Conservation (phyloP, 2,888 invertebrate genomes). For the Mesorhabditis sp. region DNA sequence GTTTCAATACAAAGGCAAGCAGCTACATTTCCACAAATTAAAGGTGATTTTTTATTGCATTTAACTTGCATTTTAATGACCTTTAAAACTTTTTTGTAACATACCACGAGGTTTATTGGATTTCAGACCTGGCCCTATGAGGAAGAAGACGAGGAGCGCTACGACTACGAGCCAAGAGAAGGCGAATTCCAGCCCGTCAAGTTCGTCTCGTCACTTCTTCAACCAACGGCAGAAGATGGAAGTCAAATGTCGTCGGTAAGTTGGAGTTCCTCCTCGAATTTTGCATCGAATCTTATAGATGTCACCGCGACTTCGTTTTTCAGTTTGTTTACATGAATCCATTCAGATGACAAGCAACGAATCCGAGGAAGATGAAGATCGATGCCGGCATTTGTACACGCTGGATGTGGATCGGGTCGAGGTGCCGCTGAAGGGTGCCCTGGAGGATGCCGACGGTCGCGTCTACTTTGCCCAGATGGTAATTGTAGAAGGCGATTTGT, state of each 20-base stretch:
- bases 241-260: neutral
- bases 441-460: slow-evolving; percentile 21
- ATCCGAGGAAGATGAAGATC: slow-evolving; percentile 21
- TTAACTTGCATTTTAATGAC: neutral
- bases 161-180: slow-evolving; percentile 71
- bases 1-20: slow-evolving; percentile 81
- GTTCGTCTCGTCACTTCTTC: neutral
- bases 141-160: slow-evolving; percentile 61
- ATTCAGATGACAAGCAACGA: neutral
- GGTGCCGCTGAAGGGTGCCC: neutral
- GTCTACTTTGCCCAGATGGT: slow-evolving; percentile 29
- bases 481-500: neutral
- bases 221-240: neutral
- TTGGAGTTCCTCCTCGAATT: no score
- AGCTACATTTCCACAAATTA: slow-evolving; percentile 87
- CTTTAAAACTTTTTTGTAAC: neutral
- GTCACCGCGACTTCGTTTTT: no score
- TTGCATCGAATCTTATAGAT: no score
- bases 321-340: no score
- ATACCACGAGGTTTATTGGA: neutral
- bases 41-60: slow-evolving; percentile 57
- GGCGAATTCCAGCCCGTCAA: slow-evolving; percentile 65
- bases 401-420: slow-evolving; percentile 22
- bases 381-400: slow-evolving; percentile 17
- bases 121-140: slow-evolving; percentile 47